Base-by-base conservation (phyloP, 2,888 invertebrate species). In the Stratiomys singularior region DNA sequence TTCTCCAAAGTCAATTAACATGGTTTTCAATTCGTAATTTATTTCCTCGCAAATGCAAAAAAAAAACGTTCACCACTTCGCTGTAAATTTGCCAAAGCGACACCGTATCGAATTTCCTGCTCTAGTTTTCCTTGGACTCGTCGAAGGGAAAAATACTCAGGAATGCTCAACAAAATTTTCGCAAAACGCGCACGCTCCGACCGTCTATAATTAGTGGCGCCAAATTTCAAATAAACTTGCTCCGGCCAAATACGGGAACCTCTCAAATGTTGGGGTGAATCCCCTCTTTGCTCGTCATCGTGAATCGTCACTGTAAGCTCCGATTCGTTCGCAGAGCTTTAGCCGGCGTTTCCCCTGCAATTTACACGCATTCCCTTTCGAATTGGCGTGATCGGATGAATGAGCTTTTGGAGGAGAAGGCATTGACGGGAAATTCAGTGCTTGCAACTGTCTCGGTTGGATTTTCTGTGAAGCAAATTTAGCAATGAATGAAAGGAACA, bases 221-320 rank as follows among this genome's bases (percentile, higher is more conserved):
- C 7, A 46, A 27, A 44, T 74, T 58, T 52, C 58, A 74, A 74
- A 74, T 23, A 18, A n/a, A 21, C 5, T 28, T 7, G 21, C 69
- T 15, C 58, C 58, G n/a, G 60, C 74, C 74, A 74, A 74, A 74
- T 74, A 74, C 71, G 74, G 74, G 5, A 58, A 60, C 74, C 74
- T 30, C 74, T 11, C 13, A 25, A n/a, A 11, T 15, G 64, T 2
- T 9, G 52, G 18, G 52, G 52, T 4, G 15, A 18, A 13, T 52
- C 52, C 52, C 52, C 52, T 52, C 52, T 9, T 52, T 4, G 52
- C 52, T 13, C 15, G 52, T 13, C 15, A 13, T 4, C 52, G 52
- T 9, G 9, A 37, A 3, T 5, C 37, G 37, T 37, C 37, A 37
- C 9, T 37, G 37, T 5, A 37, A 37, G 37, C 37, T 52, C 15